Evolutionary conservation across 2,113 vertebrate genomes (phyloP), one percentile per base, ranked within the genome.

Genomic region (Pteropus alecto): DNA sequence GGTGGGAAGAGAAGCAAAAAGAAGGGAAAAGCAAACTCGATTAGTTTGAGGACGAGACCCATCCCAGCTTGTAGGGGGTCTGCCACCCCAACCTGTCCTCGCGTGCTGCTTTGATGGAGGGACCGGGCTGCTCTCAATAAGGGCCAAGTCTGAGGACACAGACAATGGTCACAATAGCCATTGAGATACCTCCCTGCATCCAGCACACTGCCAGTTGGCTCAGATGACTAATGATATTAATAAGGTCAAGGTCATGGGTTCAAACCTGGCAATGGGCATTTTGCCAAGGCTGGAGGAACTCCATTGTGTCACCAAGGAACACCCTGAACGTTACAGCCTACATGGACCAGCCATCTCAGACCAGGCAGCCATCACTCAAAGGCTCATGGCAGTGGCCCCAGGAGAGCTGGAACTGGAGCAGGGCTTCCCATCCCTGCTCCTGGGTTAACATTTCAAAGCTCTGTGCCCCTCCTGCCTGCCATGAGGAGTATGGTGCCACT

Each of bases 1-100:
- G 88, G 90, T 35, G 77, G 78, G n/a, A 76, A 94, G 38, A 77
- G 78, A 90, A 94, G 54, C 30, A 76, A 86, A 76, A 76, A 79
- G 54, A 81, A 54, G 63, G 71, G 61, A 76, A 65, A 93, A 43
- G 38, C 8, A 76, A 81, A 86, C 41, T 8, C 41, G 41, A 38
- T 56, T 7, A 3, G 19, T n/a, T 41, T 63, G 41, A 89, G 60
- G 76, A 65, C 48, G 78, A 86, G 78, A 82, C 35, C 58, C 24
- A 48, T 12, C 38, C 61, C 28, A 35, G 41, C 7, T 46, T 48
- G 2, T 3, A 30, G 41, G 30, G 67, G 58, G 73, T 30, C 74
- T 24, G n/a, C 71, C 13, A 51, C 24, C 22, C 61, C 68, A 3
- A 30, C 60, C 33, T 56, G 41, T 24, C 15, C 67, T 43, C 8